Evolutionary conservation across 2,888 invertebrate species (phyloP).

Genomic region (Ecliptopera silaceata): DNA sequence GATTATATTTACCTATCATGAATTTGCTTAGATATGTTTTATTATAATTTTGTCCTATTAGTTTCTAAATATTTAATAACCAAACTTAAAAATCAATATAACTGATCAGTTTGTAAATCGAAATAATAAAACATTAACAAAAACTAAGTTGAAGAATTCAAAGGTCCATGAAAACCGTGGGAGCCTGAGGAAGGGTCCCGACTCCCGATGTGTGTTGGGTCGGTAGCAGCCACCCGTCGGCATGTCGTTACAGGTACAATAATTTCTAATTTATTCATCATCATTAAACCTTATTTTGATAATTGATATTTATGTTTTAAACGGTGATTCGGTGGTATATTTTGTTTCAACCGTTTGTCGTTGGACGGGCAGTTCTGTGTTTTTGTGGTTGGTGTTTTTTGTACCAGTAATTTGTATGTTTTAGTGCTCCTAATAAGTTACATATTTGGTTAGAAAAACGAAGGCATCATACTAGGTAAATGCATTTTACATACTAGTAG

Average conservation of each 20-base stretch:
- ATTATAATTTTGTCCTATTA: no score
- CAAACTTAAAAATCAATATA: constrained; percentile 37
- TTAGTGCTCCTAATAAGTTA: not conserved
- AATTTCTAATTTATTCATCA: constrained; percentile 47
- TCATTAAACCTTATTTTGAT: constrained; percentile 49
- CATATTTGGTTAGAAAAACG: no score
- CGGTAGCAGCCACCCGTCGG: constrained; percentile 47
- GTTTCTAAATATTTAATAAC: no score
- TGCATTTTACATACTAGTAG: no score
- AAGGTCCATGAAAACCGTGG: constrained; percentile 40
- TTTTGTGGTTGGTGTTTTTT: no score
- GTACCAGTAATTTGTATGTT: not conserved
- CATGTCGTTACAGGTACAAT: constrained; percentile 53
- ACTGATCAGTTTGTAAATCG: constrained; percentile 50
- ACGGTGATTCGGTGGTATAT: not conserved
- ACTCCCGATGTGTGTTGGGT: constrained; percentile 13
- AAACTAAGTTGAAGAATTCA: constrained; percentile 43
- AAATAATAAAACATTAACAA: constrained; percentile 42
- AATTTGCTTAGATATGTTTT: no score
- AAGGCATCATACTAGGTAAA: no score
- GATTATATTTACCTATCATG: no score
- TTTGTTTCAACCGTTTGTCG: not conserved
- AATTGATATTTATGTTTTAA: constrained; percentile 40
- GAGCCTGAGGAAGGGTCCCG: constrained; percentile 36
- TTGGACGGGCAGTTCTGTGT: not conserved